Percentiles rank a stretch among this genome's conserved stretches.
These are phyloP conservation scores for Phaethon lepturus DNA, from an alignment of 2,113 vertebrate genomes.

Conservation along the genomic window DNA sequence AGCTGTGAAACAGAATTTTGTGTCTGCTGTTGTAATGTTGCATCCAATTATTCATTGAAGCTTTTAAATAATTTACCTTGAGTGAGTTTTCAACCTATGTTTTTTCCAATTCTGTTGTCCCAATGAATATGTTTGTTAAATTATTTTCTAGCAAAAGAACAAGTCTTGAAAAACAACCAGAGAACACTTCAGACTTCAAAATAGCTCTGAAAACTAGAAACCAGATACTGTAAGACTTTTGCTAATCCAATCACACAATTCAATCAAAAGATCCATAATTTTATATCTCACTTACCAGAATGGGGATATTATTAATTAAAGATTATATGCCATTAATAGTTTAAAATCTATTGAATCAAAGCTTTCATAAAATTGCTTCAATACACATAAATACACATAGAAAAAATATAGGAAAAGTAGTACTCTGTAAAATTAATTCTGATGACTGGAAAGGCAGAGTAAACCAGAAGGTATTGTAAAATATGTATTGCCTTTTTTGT, in stretches of 20 bases:
- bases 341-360: neutral
- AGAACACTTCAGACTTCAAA: neutral
- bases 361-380: neutral
- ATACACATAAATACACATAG: neutral
- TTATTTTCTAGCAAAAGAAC: neutral
- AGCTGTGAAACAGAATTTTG: neutral
- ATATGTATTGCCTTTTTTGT: neutral
- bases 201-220: neutral
- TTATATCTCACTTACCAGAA: neutral
- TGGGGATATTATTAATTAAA: neutral
- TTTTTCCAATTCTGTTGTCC: neutral
- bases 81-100: neutral
- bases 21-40: neutral
- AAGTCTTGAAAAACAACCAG: neutral
- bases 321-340: neutral
- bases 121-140: neutral
- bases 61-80: neutral
- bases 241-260: neutral
- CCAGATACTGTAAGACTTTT: neutral
- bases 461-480: neutral
- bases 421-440: neutral
- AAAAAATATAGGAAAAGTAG: neutral
- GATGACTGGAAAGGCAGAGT: neutral
- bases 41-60: neutral
- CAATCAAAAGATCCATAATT: neutral